A percentile compares a stretch with the other conserved stretches of the same genome.
Conservation (phyloP, 2,113 vertebrate genomes). For the Cnemophilus loriae region DNA sequence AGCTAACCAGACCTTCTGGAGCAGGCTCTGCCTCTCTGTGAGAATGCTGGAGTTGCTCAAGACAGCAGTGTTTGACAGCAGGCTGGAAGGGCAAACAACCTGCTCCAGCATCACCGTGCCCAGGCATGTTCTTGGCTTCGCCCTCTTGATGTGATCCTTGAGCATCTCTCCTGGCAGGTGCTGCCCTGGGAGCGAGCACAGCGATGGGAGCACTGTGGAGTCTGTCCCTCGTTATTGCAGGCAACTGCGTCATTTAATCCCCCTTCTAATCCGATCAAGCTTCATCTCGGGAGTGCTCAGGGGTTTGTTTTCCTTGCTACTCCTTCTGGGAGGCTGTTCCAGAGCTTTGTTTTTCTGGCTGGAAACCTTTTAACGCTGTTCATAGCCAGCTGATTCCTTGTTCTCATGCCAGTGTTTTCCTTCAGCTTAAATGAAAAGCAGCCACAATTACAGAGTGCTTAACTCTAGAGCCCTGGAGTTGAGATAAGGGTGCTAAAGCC, state of each 20-base stretch:
- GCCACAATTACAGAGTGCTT: constrained; percentile 31
- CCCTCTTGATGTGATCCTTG: background rate
- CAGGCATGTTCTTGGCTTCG: background rate
- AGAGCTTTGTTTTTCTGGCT: constrained; percentile 52
- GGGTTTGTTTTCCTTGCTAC: constrained; percentile 48
- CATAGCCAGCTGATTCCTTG: constrained; percentile 34
- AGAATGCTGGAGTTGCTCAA: background rate
- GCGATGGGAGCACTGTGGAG: background rate
- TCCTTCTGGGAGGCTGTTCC: constrained; percentile 39
- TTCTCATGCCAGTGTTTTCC: constrained; percentile 51
- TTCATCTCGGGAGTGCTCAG: constrained; percentile 7
- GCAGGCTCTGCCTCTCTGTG: background rate
- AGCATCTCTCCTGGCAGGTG: constrained; percentile 20
- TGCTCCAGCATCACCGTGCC: background rate
- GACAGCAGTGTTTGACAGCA: background rate
- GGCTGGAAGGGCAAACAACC: background rate
- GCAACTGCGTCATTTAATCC: constrained; percentile 28
- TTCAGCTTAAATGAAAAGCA: constrained; percentile 27
- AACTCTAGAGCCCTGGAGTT: background rate
- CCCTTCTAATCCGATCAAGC: constrained; percentile 19
- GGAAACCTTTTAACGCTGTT: background rate
- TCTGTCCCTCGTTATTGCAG: background rate
- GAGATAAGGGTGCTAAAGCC: background rate
- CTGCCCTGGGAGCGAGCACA: background rate
- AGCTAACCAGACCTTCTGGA: background rate